Evolutionary conservation across 1,140 invertebrate species (phyloP).

Genomic region (Anagrus nilaparvatae): DNA sequence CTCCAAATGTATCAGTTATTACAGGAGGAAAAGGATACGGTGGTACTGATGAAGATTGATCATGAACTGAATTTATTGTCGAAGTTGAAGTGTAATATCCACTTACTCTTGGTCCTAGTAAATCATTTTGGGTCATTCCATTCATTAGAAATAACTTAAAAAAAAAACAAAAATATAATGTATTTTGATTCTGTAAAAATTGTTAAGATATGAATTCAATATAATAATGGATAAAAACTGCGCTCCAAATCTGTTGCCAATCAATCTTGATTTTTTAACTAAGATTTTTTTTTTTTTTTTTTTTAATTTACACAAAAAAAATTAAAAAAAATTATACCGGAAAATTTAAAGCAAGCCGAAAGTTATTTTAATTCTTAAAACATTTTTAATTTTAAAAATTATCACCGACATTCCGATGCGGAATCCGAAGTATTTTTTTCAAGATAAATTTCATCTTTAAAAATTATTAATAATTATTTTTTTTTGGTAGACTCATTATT

Average conservation of each 20-base stretch:
- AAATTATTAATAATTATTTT: no score
- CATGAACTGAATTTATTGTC: constrained; percentile 45
- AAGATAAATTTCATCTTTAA: no score
- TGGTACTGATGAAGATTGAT: constrained; percentile 35
- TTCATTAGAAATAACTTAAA: constrained; percentile 57
- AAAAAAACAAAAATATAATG: constrained; percentile 12
- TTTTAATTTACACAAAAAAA: constrained; percentile 4
- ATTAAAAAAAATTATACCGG: constrained; percentile 6
- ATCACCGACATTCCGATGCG: no score
- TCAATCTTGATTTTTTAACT: no score
- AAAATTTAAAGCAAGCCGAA: constrained; percentile 1
- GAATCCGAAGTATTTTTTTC: no score
- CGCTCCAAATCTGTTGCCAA: neutral
- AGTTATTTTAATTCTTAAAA: neutral
- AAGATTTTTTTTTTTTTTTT: neutral
- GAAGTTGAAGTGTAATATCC: constrained; percentile 79
- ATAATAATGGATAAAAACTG: neutral
- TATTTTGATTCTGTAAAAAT: no score
- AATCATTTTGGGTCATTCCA: constrained; percentile 59
- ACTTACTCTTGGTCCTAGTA: constrained; percentile 69
- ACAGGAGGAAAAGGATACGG: constrained; percentile 38
- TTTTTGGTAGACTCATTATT: no score
- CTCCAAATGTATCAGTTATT: constrained; percentile 46
- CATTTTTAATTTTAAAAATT: neutral
- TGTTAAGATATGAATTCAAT: constrained; percentile 11